These are phyloP conservation scores for Drosophila rubida DNA, from an alignment of 2,888 invertebrate species.

Conservation along the genomic window DNA sequence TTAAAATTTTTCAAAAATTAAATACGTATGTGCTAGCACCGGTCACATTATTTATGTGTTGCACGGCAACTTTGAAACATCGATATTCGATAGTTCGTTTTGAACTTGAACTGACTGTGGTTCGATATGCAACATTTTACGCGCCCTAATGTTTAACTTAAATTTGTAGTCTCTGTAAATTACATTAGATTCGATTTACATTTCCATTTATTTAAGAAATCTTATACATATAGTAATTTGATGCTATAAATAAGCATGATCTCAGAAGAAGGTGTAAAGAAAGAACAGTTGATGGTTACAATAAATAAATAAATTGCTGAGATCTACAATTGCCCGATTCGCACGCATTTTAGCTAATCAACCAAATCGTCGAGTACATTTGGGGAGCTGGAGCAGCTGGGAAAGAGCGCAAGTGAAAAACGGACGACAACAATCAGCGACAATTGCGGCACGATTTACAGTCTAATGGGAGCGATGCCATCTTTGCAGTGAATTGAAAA, in stretches of 20 bases:
- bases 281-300: slow-evolving; percentile 4
- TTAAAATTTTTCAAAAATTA: too few relatives aligned
- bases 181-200: too few relatives aligned
- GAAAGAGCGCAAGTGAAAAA: slow-evolving; percentile 36
- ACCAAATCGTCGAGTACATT: slow-evolving; percentile 22
- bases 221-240: not conserved
- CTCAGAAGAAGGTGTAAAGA: slow-evolving; percentile 16
- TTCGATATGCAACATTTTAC: not conserved
- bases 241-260: not conserved
- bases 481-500: slow-evolving; percentile 50
- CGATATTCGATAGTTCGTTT: not conserved
- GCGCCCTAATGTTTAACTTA: too few relatives aligned
- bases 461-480: slow-evolving; percentile 63
- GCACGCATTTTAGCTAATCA: slow-evolving; percentile 71
- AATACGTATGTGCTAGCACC: not conserved
- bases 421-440: slow-evolving; percentile 72
- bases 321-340: slow-evolving; percentile 58
- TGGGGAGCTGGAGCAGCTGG: slow-evolving; percentile 22
- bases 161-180: too few relatives aligned
- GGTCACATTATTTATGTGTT: not conserved
- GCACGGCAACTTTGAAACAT: not conserved
- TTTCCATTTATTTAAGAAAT: too few relatives aligned
- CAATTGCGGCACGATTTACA: slow-evolving; percentile 73
- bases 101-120: not conserved
- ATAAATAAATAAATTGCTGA: slow-evolving; percentile 36